Conservation (phyloP, 2,113 vertebrate species). For the Caranx ignobilis region DNA sequence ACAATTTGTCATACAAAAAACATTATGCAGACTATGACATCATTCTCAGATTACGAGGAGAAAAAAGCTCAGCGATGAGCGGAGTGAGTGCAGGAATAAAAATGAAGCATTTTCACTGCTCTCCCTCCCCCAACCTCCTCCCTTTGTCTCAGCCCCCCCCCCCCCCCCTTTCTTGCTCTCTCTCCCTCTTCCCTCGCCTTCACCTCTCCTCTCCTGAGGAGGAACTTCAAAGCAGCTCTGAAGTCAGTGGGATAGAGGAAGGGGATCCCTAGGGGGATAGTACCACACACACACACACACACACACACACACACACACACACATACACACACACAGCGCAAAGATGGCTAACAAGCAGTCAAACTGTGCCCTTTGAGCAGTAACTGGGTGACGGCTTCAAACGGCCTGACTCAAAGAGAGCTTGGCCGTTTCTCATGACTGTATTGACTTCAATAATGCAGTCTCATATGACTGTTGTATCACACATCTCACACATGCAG, state of each 20-base stretch:
- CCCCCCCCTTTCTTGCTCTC: background rate
- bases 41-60: slow-evolving; percentile 37
- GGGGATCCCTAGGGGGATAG: slow-evolving; percentile 65
- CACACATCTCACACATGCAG: background rate
- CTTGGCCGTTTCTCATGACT: slow-evolving; percentile 40
- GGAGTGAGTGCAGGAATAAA: slow-evolving; percentile 22
- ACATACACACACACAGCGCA: slow-evolving; percentile 37
- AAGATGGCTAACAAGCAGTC: slow-evolving; percentile 72
- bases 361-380: slow-evolving; percentile 67
- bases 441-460: slow-evolving; percentile 65
- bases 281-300: slow-evolving; percentile 44
- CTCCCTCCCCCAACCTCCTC: slow-evolving; percentile 7
- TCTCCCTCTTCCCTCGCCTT: slow-evolving; percentile 29
- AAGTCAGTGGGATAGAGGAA: slow-evolving; percentile 72
- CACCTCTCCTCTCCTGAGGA: slow-evolving; percentile 58
- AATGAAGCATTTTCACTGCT: slow-evolving; percentile 31
- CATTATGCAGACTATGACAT: slow-evolving; percentile 36
- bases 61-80: background rate
- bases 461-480: slow-evolving; percentile 55
- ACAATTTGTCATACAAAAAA: slow-evolving; percentile 22
- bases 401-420: slow-evolving; percentile 37
- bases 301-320: slow-evolving; percentile 40
- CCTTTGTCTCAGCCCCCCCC: slow-evolving; percentile 39
- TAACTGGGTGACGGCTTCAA: slow-evolving; percentile 71
- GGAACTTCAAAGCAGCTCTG: slow-evolving; percentile 82